Evolutionary conservation across 2,113 vertebrate species (phyloP).

Genomic region (Etia nguti): DNA sequence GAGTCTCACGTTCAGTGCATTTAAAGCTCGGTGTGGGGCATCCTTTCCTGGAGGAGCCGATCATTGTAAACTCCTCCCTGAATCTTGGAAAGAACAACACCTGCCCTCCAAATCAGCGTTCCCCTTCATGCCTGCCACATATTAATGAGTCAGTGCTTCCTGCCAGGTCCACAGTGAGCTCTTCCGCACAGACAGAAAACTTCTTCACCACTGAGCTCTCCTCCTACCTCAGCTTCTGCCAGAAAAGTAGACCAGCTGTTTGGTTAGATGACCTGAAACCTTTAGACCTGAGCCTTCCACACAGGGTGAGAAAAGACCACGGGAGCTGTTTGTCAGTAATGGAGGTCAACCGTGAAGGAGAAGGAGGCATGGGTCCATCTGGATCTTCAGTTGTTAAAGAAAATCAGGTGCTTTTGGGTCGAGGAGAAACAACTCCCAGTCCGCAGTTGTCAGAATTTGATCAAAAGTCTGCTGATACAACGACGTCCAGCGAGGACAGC

Average conservation of each 20-base stretch:
- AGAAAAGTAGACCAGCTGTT: background rate
- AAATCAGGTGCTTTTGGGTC: background rate
- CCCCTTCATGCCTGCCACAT: background rate
- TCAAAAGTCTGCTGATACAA: conserved; percentile 26
- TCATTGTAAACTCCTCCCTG: background rate
- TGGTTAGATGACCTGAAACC: background rate
- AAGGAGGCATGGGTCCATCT: background rate
- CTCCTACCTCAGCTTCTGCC: conserved; percentile 48
- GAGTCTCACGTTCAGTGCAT: fast-evolving
- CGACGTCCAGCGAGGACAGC: conserved; percentile 55
- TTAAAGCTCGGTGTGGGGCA: background rate
- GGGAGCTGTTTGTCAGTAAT: background rate
- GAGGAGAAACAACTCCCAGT: background rate
- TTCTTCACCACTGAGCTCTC: conserved; percentile 62
- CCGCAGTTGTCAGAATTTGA: background rate
- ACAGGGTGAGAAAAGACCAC: conserved; percentile 23
- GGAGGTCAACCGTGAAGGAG: background rate
- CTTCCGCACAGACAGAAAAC: conserved; percentile 72
- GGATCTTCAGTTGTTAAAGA: background rate
- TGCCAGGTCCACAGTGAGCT: background rate
- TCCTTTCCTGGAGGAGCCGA: background rate
- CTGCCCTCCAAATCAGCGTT: too few species aligned
- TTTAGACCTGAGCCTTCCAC: conserved; percentile 67
- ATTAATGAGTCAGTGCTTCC: background rate
- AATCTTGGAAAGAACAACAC: background rate